phyloP scores from a whole-genome alignment of 1,140 invertebrate species.

The Pachypeltis micranthus region DNA sequence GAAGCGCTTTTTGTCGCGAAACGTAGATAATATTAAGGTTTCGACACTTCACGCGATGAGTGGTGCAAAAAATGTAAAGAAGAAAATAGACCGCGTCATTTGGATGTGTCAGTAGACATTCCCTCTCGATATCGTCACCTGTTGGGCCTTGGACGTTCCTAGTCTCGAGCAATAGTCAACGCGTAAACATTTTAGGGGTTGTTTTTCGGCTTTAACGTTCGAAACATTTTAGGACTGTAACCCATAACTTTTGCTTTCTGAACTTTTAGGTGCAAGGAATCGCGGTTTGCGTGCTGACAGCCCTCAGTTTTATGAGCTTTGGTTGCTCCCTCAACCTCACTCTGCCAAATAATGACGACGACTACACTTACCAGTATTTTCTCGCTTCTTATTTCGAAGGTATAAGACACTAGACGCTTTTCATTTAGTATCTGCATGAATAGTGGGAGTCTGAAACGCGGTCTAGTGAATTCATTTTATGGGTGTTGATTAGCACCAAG shows the following conservation, averaged over 20 bases:
- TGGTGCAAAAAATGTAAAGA: too few species aligned
- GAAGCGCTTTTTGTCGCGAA: too few species aligned
- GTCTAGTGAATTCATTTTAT: background rate
- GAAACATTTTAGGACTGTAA: background rate
- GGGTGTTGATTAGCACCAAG: too few species aligned
- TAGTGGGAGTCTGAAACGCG: background rate
- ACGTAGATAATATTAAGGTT: too few species aligned
- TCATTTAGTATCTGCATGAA: background rate
- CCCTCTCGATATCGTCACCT: too few species aligned
- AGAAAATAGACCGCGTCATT: too few species aligned
- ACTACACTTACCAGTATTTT: background rate
- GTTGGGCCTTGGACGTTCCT: too few species aligned
- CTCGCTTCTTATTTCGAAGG: background rate
- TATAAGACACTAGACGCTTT: too few species aligned
- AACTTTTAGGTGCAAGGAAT: background rate
- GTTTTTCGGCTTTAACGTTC: background rate
- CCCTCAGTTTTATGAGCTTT: background rate
- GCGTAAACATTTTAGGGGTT: background rate
- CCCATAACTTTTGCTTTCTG: background rate
- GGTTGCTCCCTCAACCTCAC: background rate
- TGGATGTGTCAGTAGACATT: too few species aligned
- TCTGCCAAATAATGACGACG: background rate
- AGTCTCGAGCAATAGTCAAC: background rate
- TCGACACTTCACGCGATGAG: too few species aligned
- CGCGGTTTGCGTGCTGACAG: background rate